Evolutionary conservation across 2,113 vertebrate genomes (phyloP), one percentile per base, ranked within the genome.

Genomic region (Orientallactaga bullata): DNA sequence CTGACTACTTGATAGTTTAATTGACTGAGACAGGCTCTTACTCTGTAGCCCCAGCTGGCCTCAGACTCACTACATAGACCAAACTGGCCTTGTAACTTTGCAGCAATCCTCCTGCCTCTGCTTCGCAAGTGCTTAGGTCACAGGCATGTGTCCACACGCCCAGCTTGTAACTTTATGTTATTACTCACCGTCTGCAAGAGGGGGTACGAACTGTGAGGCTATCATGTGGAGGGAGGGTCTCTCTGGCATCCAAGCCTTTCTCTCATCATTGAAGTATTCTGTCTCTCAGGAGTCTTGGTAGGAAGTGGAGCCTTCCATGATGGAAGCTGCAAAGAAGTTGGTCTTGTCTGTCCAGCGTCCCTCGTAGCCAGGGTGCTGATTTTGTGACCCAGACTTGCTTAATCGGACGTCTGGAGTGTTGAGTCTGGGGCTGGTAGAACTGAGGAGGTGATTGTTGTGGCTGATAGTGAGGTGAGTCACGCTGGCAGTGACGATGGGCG

Each of bases 321-420:
- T 26, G 77, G 74, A 89, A 77, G 24, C 35, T 55, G 42, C 55
- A 63, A n/a, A 88, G 60, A 73, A 66, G n/a, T 18, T 23, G 18
- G 35, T 63, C 66, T 93, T 82, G 20, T n/a, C 73, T 91, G 78
- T 24, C 82, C 10, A 86, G 18, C 80, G 86, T 68, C 63, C 69
- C 39, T 91, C 81, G 80, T 26, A 79, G 71, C 58, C 12, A 58
- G 2, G n/a, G 16, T 73, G 4, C 58, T 91, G 68, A 30, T 51
- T 55, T 81, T 85, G 32, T 85, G 23, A 68, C 23, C 10, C 55
- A 42, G 58, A 10, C 9, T 63, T 51, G 71, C 47, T 73, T 79
- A 51, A 42, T 79, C 15, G 11, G 65, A 37, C 76, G 8, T n/a
- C 12, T 69, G 32, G 15, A 65, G 32, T 80, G 17, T 91, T 90